These are phyloP conservation scores for Illadopsis cleaveri DNA, from an alignment of 2,113 vertebrate species.

Conservation along the genomic window DNA sequence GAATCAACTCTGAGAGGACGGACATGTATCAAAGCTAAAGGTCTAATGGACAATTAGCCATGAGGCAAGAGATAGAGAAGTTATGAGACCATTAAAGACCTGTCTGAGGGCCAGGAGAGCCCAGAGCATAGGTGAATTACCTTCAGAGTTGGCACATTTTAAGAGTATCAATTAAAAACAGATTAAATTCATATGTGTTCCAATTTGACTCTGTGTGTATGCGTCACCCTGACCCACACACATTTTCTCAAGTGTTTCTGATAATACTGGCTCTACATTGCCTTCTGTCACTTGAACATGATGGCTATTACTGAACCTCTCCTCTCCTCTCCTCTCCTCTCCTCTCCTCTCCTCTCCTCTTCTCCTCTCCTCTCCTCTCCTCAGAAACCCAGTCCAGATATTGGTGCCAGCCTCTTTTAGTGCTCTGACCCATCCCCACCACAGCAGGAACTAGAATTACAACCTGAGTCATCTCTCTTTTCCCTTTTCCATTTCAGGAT, in stretches of 20 bases:
- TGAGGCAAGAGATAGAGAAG: not conserved
- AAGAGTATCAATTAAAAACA: conserved; percentile 4
- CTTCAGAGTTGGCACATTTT: not conserved
- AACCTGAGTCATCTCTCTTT: not conserved
- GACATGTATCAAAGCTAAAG: not conserved
- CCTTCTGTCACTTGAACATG: not conserved
- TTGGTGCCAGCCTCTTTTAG: not conserved
- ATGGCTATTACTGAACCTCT: not conserved
- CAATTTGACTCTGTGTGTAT: not conserved
- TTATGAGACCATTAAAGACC: not conserved
- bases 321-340: not conserved
- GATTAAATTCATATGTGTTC: not conserved
- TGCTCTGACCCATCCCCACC: not conserved
- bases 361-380: not conserved
- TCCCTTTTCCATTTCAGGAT: conserved; percentile 55
- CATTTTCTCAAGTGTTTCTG: not conserved
- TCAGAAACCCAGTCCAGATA: not conserved
- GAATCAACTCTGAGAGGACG: not conserved
- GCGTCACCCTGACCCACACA: not conserved
- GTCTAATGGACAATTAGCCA: not conserved
- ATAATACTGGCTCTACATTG: not conserved
- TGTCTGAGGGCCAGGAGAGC: not conserved
- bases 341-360: not conserved
- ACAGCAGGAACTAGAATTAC: not conserved
- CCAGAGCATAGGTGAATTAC: not conserved